Base-by-base conservation (phyloP, 2,888 invertebrate genomes). In the Idaea straminata region DNA sequence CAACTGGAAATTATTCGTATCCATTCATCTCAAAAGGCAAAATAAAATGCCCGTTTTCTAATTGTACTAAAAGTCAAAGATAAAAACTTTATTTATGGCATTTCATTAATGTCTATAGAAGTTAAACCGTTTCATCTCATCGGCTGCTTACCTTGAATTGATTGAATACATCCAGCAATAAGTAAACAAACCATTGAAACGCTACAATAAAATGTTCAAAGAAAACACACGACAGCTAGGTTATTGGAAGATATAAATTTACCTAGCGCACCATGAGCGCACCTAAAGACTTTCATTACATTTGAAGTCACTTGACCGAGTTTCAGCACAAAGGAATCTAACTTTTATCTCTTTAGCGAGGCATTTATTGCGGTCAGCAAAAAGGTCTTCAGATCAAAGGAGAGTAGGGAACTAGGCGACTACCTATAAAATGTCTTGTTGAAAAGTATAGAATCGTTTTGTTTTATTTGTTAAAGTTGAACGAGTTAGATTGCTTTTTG, bases 361-460 rank as follows among this genome's bases (percentile, higher is more conserved):
- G 83, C 85, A 85, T 89, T 91, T 89, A 90, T 89, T 87, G 88
- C 86, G 87, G 86, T 81, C 85, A 85, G 83, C 81, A 71, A 83
- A 80, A 86, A 85, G 83, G 84, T 85, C 79, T 74, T 72, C 72
- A 76, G 83, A 87, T 88, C 86, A 87, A 88, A 87, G 83, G 77
- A 77, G 72, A 76, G 73, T 10, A 36, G 36, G 36, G 0, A 10
- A 25, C 25, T 5, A 36, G 36, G 36, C 5, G 4, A 25, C 25
- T 5, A 36, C 36, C 36, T 77, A 77, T 79, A 70, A 75, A 74
- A 73, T 71, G 81, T 82, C 79, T 83, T 74, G 78, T 82, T 79
- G 77, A 77, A 78, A 80, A 71, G 73, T 74, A 68, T 61, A 63
- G 68, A 64, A 63, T 57, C 60, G 69, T 65, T 72, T 68, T 70